Conservation (phyloP, 2,888 invertebrate species). For the Aleiodes testaceus region DNA sequence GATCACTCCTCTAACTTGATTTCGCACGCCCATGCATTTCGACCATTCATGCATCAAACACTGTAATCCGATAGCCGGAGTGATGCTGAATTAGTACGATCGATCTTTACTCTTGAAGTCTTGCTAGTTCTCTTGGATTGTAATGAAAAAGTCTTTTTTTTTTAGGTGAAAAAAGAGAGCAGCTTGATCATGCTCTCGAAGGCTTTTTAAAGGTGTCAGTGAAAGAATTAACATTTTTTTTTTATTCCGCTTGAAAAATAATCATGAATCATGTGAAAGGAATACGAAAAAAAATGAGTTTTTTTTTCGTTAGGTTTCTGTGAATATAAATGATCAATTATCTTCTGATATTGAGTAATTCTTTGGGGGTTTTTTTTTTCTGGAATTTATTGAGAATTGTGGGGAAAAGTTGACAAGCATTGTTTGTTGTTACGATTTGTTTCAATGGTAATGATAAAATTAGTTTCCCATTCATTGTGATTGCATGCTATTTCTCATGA, state of each 20-base stretch:
- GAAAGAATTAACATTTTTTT: no score
- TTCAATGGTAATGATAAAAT: constrained; percentile 18
- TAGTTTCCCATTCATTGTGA: constrained; percentile 9
- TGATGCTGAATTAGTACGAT: constrained; percentile 34
- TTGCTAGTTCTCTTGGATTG: constrained; percentile 14
- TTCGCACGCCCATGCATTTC: constrained; percentile 45
- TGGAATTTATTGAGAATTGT: no score
- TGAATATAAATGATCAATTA: no score
- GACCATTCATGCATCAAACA: constrained; percentile 39
- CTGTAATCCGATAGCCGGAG: constrained; percentile 12
- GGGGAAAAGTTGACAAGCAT: no score
- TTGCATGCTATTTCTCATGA: constrained; percentile 9
- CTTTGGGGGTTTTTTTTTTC: no score
- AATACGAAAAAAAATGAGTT: no score
- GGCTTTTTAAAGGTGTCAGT: neutral
- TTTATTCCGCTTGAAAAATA: no score
- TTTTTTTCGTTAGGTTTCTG: no score
- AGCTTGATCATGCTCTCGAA: constrained; percentile 8
- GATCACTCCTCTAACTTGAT: constrained; percentile 45
- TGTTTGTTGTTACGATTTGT: constrained; percentile 2
- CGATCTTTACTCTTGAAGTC: constrained; percentile 33
- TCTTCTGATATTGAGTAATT: no score
- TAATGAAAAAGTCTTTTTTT: constrained; percentile 29
- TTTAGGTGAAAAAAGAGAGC: neutral
- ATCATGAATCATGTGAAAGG: no score